Evolutionary conservation across 2,113 vertebrate species (phyloP).

Genomic region (Fregetta grallaria): DNA sequence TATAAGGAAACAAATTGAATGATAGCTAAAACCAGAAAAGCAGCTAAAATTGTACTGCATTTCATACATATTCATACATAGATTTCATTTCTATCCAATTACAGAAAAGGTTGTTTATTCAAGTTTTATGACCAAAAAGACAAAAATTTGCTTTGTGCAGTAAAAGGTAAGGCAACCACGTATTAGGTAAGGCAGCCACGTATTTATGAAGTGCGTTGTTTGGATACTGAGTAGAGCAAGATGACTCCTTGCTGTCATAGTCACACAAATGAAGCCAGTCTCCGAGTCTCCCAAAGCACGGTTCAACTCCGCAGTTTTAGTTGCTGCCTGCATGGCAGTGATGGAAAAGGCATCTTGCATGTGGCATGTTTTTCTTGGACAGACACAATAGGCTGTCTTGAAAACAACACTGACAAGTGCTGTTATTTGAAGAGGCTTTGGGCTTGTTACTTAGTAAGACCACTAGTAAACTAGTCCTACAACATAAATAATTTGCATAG

Average conservation of each 20-base stretch:
- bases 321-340: not conserved
- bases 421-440: not conserved
- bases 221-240: not conserved
- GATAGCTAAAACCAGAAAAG: not conserved
- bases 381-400: not conserved
- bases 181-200: not conserved
- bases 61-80: not conserved
- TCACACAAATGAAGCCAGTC: not conserved
- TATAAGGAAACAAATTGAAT: not conserved
- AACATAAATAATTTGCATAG: not conserved
- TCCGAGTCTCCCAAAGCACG: not conserved
- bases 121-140: not conserved
- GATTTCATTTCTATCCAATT: not conserved
- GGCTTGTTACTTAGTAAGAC: not conserved
- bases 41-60: not conserved
- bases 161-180: not conserved
- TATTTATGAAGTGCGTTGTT: not conserved
- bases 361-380: not conserved
- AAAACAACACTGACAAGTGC: not conserved
- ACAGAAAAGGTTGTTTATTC: not conserved
- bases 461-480: not conserved
- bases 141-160: not conserved
- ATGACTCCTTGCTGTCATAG: not conserved
- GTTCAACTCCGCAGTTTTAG: not conserved
- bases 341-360: not conserved